These are phyloP conservation scores for Otus sunia DNA, from an alignment of 2,113 vertebrate genomes.

Conservation along the genomic window DNA sequence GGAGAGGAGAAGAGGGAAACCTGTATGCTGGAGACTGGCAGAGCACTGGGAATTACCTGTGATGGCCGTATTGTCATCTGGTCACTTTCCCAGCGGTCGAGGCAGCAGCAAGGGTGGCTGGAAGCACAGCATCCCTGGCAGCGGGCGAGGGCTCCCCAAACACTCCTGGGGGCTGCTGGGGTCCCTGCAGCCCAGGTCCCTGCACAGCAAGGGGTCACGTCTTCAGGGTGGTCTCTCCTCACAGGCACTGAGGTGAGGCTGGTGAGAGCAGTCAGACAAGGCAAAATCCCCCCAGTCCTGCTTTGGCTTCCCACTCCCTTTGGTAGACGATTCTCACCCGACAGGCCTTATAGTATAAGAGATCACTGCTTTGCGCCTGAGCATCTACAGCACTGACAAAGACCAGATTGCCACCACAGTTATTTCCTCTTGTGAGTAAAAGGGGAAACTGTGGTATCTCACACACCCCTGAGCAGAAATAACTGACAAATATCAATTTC, in stretches of 20 bases:
- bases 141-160: accelerated
- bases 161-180: no score
- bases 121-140: background rate
- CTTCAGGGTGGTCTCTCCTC: background rate
- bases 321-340: background rate
- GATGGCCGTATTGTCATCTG: background rate
- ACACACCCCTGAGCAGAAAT: slow-evolving; percentile 17
- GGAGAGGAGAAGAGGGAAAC: background rate
- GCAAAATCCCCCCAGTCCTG: background rate
- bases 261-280: background rate
- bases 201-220: accelerated
- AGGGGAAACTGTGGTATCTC: slow-evolving; percentile 10
- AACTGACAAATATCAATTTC: background rate
- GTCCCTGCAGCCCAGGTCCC: background rate
- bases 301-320: background rate
- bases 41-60: background rate
- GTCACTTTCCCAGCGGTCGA: accelerated
- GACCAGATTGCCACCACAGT: slow-evolving; percentile 25
- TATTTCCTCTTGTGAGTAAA: slow-evolving; percentile 19
- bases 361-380: background rate
- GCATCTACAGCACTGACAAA: background rate
- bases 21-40: background rate
- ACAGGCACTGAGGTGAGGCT: background rate
- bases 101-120: background rate
- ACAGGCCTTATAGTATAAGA: background rate